phyloP scores from a whole-genome alignment of 2,888 invertebrate species.

The Lymantria monacha region DNA sequence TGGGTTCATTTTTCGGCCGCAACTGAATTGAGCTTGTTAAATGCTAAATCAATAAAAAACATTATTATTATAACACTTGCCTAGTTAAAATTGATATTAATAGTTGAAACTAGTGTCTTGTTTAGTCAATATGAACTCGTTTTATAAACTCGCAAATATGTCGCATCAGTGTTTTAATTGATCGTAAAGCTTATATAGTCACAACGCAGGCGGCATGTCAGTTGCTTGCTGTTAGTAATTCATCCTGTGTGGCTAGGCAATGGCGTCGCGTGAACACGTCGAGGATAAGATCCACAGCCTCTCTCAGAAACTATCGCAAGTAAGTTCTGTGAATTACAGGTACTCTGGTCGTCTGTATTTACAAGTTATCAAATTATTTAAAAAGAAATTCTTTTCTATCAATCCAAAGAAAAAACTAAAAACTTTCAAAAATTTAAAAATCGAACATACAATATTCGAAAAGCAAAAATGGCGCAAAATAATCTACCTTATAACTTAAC shows the following conservation, averaged over 20 bases:
- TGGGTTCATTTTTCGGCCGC: no score
- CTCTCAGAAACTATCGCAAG: conserved; percentile 87
- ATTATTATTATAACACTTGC: no score
- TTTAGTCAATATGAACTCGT: no score
- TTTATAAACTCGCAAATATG: no score
- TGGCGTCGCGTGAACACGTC: conserved; percentile 87
- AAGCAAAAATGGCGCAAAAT: no score
- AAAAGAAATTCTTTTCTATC: not conserved
- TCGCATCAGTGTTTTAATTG: not conserved
- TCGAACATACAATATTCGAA: no score
- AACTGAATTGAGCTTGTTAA: no score
- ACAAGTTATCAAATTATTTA: not conserved
- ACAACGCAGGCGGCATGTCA: conserved; percentile 58
- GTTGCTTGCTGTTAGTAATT: conserved; percentile 71
- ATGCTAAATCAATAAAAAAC: no score
- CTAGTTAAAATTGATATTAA: no score
- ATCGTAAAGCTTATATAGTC: conserved; percentile 48
- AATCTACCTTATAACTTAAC: no score
- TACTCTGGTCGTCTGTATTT: conserved; percentile 44
- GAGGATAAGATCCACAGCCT: conserved; percentile 88
- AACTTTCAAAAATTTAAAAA: not conserved
- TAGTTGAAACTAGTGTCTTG: no score
- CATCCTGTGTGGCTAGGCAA: conserved; percentile 84
- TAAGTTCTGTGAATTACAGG: conserved; percentile 78
- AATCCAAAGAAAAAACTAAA: not conserved